Percentiles rank a stretch among this genome's conserved stretches.
phyloP scores from a whole-genome alignment of 2,797 vertebrate species.

The Sebastes iracundus region DNA sequence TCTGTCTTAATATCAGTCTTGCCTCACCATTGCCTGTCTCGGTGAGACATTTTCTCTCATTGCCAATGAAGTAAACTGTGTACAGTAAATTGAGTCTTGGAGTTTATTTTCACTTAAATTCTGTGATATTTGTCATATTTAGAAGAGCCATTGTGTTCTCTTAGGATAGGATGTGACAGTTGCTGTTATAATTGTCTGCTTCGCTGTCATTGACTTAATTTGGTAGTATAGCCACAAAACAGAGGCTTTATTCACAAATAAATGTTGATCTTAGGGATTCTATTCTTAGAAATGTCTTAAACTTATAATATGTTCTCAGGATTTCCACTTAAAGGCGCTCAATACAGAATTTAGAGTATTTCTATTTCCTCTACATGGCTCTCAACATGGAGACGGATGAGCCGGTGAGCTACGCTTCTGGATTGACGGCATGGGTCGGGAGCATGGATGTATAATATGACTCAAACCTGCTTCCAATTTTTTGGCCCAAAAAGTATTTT shows the following conservation, averaged over 20 bases:
- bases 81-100: neutral
- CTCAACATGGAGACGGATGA: too few species aligned
- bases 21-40: neutral
- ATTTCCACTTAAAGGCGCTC: neutral
- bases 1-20: slow-evolving; percentile 3
- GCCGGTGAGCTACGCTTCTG: too few species aligned
- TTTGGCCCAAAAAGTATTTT: too few species aligned
- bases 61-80: neutral
- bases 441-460: too few species aligned
- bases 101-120: neutral
- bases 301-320: neutral
- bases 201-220: neutral
- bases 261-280: neutral
- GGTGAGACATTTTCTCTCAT: slow-evolving; percentile 7
- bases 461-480: too few species aligned
- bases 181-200: neutral
- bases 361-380: too few species aligned
- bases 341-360: neutral
- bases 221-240: neutral
- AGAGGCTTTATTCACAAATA: neutral
- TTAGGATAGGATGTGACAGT: neutral
- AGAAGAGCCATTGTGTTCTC: neutral
- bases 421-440: too few species aligned
- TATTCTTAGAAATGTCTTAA: neutral
- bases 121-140: neutral